Percentiles rank a stretch among this genome's conserved stretches.
Conservation (phyloP, 2,797 vertebrate species). For the Okamejei kenojei region DNA sequence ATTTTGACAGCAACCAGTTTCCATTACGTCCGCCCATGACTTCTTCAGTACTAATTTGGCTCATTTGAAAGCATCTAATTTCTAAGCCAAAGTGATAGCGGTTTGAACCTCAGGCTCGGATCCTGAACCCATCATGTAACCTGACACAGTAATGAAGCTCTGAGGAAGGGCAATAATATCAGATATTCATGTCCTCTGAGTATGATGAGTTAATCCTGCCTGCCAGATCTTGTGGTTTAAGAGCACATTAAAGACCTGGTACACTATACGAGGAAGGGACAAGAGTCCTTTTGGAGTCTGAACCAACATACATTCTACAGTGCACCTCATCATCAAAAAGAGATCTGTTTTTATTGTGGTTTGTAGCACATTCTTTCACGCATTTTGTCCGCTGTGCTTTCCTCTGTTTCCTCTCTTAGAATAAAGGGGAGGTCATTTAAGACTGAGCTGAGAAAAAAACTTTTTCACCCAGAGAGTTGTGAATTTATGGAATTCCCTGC, state of each 20-base stretch:
- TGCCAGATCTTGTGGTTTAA: not conserved
- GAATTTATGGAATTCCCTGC: no score
- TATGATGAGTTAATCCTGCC: no score
- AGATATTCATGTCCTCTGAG: not conserved
- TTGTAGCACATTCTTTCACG: not conserved
- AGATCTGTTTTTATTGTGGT: not conserved
- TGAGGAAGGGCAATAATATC: not conserved
- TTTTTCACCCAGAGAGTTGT: no score
- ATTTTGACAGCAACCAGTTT: not conserved
- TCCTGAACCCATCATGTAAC: not conserved
- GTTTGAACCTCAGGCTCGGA: not conserved
- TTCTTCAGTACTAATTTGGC: not conserved
- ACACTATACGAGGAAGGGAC: not conserved
- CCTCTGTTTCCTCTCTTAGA: not conserved
- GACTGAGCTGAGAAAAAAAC: no score
- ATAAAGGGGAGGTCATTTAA: no score
- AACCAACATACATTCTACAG: not conserved
- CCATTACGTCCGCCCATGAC: not conserved
- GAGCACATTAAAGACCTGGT: not conserved
- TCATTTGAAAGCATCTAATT: not conserved
- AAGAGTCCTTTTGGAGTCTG: not conserved
- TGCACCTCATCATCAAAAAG: not conserved
- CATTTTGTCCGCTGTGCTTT: not conserved
- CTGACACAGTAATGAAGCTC: not conserved
- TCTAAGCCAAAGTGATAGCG: not conserved